phyloP scores from a whole-genome alignment of 2,888 invertebrate species.

The Agonopterix heracliana region DNA sequence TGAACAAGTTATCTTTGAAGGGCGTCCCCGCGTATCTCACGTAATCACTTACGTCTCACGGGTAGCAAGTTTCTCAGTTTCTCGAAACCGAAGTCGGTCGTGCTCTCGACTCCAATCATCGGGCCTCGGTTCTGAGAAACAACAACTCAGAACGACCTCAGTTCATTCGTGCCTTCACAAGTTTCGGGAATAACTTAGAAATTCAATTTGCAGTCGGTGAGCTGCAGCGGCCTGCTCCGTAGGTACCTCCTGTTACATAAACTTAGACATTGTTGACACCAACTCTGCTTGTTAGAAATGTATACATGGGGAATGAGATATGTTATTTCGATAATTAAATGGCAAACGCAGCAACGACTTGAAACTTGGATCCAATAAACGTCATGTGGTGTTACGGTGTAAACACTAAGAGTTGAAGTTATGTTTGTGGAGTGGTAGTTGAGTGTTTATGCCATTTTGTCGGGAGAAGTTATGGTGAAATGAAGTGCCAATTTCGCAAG shows the following conservation, averaged over 20 bases:
- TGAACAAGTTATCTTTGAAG: constrained; percentile 42
- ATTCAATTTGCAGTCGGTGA: constrained; percentile 62
- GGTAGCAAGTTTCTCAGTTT: constrained; percentile 15
- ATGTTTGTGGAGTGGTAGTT: no score
- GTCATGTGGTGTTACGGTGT: no score
- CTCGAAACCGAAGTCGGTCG: constrained; percentile 30
- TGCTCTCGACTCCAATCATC: constrained; percentile 46
- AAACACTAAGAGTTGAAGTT: no score
- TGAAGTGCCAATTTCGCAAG: no score
- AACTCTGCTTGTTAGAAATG: constrained; percentile 16
- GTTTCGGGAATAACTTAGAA: constrained; percentile 62
- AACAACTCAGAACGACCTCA: constrained; percentile 58
- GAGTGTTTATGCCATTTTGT: no score
- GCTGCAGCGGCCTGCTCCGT: constrained; percentile 31
- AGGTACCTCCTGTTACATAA: constrained; percentile 29
- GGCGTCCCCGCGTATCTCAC: constrained; percentile 29
- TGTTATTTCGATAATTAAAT: no score
- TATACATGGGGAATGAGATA: not conserved
- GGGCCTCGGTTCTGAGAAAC: constrained; percentile 38
- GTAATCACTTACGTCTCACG: constrained; percentile 35
- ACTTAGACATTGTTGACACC: constrained; percentile 42
- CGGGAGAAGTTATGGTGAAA: no score
- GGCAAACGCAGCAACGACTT: constrained; percentile 1
- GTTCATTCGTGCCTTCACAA: constrained; percentile 59
- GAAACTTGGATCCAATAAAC: not conserved